Percentiles rank a stretch among this genome's conserved stretches.
These are phyloP conservation scores for Mellivora capensis DNA, from an alignment of 2,113 vertebrate genomes.

Conservation along the genomic window DNA sequence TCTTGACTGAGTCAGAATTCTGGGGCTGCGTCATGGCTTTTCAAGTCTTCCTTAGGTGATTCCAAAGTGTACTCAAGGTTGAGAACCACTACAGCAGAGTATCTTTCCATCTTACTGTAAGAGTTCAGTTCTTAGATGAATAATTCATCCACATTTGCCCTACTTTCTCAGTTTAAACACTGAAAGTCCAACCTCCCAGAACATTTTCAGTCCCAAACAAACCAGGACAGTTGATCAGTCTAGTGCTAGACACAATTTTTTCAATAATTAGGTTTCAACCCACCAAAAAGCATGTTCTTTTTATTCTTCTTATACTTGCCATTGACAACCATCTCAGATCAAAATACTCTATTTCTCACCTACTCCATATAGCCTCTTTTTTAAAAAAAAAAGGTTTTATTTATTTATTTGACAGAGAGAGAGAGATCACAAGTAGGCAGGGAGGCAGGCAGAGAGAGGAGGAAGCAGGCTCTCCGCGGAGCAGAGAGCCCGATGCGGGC, in stretches of 20 bases:
- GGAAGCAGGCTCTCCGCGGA: too few species aligned
- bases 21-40: neutral
- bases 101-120: neutral
- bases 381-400: too few species aligned
- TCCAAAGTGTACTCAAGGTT: neutral
- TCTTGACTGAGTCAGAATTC: neutral
- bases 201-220: neutral
- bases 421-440: too few species aligned
- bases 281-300: neutral
- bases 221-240: neutral
- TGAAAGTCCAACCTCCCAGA: neutral
- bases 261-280: neutral
- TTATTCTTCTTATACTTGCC: neutral
- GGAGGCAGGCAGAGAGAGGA: too few species aligned
- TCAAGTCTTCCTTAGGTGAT: neutral
- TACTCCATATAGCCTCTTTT: neutral
- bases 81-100: neutral
- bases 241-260: neutral
- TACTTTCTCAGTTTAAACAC: neutral
- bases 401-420: too few species aligned
- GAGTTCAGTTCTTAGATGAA: neutral
- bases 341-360: conserved; percentile 6
- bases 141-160: neutral
- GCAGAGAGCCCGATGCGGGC: too few species aligned
- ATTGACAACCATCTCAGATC: neutral